Percentiles rank a stretch among this genome's conserved stretches.
phyloP scores from a whole-genome alignment of 1,140 invertebrate species.

The Samia ricini region DNA sequence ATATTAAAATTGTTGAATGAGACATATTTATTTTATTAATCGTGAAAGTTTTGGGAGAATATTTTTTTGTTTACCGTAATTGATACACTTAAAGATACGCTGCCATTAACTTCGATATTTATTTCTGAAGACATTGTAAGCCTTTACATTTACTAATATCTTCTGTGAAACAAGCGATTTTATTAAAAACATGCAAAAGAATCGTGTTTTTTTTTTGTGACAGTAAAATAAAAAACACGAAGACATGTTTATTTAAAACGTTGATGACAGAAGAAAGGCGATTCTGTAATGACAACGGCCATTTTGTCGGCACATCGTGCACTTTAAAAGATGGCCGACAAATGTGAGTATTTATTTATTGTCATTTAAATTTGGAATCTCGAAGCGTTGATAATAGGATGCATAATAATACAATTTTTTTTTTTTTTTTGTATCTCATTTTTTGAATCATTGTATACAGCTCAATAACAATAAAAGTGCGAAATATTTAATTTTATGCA shows the following conservation, averaged over 20 bases:
- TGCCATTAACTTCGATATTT: no score
- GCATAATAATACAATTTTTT: neutral
- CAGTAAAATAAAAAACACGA: neutral
- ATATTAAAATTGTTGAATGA: no score
- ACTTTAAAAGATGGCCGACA: neutral
- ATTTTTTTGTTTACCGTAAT: no score
- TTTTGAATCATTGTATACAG: neutral
- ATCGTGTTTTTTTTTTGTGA: neutral
- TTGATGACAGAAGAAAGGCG: neutral
- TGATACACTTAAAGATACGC: no score
- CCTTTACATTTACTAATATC: no score
- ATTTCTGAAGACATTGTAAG: no score
- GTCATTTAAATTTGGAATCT: constrained; percentile 1
- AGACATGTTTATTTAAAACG: neutral
- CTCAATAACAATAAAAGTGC: neutral
- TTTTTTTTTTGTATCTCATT: neutral
- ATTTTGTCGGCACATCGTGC: neutral
- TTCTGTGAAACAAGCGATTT: neutral
- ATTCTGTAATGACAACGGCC: neutral
- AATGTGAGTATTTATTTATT: neutral
- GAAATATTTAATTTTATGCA: neutral
- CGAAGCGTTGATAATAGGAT: neutral
- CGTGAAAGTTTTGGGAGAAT: no score
- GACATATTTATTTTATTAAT: no score
- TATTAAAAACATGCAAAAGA: neutral